A percentile compares a stretch with the other conserved stretches of the same genome.
phyloP scores from a whole-genome alignment of 2,797 vertebrate genomes.

The Acanthurus tractus region DNA sequence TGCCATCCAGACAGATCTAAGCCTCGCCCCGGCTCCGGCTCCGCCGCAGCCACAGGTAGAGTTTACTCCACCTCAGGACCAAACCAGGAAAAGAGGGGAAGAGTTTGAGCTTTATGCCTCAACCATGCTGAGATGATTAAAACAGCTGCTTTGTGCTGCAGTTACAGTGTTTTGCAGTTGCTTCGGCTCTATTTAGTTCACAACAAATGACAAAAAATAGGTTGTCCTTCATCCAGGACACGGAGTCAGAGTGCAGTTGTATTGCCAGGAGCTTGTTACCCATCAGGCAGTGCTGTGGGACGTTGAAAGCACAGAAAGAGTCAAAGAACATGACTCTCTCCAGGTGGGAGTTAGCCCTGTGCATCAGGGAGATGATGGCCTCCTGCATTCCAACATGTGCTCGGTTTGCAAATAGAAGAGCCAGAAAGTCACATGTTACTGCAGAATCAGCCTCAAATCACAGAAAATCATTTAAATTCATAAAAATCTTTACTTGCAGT shows the following conservation, averaged over 20 bases:
- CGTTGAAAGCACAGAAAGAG: too few species aligned
- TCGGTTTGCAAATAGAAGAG: neutral
- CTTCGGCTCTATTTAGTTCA: neutral
- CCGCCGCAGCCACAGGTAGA: conserved; percentile 58
- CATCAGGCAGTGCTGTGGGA: too few species aligned
- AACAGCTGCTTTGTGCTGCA: too few species aligned
- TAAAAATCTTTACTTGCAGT: too few species aligned
- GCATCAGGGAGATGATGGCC: neutral
- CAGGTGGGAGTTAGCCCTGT: neutral
- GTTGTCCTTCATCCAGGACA: neutral
- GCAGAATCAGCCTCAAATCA: neutral
- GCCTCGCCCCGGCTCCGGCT: conserved; percentile 85
- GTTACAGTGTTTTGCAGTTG: neutral
- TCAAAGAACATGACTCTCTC: neutral
- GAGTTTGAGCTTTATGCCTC: too few species aligned
- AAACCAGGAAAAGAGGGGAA: too few species aligned
- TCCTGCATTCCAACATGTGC: neutral
- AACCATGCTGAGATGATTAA: too few species aligned
- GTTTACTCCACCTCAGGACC: neutral
- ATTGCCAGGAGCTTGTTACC: neutral
- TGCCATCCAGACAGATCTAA: conserved; percentile 85
- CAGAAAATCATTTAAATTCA: too few species aligned
- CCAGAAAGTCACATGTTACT: neutral
- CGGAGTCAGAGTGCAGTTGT: neutral
- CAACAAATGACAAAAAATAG: neutral